Percentiles rank a stretch among this genome's conserved stretches.
Conservation (phyloP, 1,140 invertebrate genomes). For the Zaprionus lachaisei region DNA sequence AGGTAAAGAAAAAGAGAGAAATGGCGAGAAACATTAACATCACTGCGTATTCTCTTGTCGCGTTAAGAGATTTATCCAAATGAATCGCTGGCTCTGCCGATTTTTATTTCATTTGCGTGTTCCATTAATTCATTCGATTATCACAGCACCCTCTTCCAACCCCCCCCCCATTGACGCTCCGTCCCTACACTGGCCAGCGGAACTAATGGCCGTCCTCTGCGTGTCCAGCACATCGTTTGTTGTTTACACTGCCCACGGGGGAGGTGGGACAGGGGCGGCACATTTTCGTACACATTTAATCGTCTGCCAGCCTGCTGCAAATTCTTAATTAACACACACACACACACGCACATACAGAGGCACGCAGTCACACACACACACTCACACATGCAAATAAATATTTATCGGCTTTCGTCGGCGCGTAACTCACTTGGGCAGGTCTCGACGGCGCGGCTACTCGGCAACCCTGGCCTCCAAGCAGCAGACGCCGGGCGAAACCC, state of each 20-base stretch:
- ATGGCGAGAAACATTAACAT: not conserved
- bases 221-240: constrained; percentile 49
- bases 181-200: constrained; percentile 20
- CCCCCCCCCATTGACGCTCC: constrained; percentile 1
- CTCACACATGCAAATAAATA: constrained; percentile 65
- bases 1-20: not conserved
- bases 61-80: constrained; percentile 56
- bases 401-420: constrained; percentile 66
- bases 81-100: constrained; percentile 54
- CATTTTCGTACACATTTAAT: constrained; percentile 73
- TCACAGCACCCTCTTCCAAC: constrained; percentile 32
- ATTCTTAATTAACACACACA: constrained; percentile 75
- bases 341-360: not conserved
- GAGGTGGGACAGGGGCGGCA: constrained; percentile 23
- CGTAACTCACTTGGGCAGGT: constrained; percentile 50
- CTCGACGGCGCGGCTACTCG: constrained; percentile 6
- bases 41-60: constrained; percentile 25
- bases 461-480: constrained; percentile 10
- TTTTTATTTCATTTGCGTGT: constrained; percentile 67
- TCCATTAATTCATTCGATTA: constrained; percentile 74
- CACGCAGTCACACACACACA: constrained; percentile 2
- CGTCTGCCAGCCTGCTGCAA: constrained; percentile 65
- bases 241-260: constrained; percentile 11
- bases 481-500: constrained; percentile 40
- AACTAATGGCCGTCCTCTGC: constrained; percentile 66